phyloP scores from a whole-genome alignment of 2,113 vertebrate species.

The Galemys pyrenaicus region DNA sequence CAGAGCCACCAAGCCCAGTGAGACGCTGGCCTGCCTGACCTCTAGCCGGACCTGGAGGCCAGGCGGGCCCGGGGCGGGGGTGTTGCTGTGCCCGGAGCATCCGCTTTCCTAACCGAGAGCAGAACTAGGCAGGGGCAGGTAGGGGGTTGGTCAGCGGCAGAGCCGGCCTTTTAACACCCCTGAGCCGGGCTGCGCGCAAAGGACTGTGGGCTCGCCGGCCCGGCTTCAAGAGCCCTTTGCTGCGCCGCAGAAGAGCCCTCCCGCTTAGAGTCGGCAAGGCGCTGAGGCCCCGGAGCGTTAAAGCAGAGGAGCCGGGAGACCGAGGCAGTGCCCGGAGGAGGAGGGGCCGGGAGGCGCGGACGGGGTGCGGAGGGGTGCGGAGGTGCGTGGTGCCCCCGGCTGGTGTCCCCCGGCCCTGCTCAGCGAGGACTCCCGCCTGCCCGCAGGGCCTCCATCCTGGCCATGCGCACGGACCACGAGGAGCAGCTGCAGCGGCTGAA shows the following conservation, averaged over 20 bases:
- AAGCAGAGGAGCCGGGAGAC: not conserved
- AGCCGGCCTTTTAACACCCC: no score
- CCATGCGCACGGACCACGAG: slow-evolving; percentile 92
- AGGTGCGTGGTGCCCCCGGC: no score
- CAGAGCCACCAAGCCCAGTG: not conserved
- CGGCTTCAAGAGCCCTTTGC: not conserved
- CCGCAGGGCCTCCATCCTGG: slow-evolving; percentile 88
- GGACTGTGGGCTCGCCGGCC: not conserved
- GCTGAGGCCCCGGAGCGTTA: not conserved
- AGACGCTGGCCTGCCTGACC: fast-evolving
- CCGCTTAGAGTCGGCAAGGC: not conserved
- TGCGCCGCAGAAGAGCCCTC: not conserved
- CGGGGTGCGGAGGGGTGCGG: no score
- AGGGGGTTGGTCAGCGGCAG: not conserved
- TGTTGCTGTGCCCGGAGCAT: not conserved
- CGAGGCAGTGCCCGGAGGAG: not conserved
- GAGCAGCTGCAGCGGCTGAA: slow-evolving; percentile 92
- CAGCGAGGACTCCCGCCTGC: not conserved
- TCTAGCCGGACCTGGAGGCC: not conserved
- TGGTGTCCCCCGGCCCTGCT: not conserved
- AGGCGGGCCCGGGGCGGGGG: not conserved
- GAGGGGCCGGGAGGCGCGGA: fast-evolving
- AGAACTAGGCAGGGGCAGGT: not conserved
- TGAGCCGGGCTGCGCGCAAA: not conserved
- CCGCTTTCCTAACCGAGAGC: not conserved